Evolutionary conservation across 2,113 vertebrate species (phyloP), one percentile per base, ranked within the genome.

Genomic region (Apteryx mantelli): DNA sequence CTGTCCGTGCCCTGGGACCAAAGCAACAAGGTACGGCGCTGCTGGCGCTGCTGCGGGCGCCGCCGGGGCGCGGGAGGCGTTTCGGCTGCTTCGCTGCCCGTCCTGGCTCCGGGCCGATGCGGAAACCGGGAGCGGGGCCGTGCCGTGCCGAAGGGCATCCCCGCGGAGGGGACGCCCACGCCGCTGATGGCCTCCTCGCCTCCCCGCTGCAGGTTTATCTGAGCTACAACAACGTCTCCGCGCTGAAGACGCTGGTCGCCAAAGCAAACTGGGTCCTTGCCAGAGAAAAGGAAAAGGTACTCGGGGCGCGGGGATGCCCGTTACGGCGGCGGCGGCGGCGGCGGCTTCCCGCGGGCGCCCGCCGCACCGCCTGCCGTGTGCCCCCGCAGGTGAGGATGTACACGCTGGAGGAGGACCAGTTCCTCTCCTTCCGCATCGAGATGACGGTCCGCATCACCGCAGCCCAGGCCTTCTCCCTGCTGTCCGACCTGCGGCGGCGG

Each of bases 161-260:
- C 52, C 53, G 13, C 28, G 55, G 55, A 56, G 55, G 26, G 14
- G 55, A 16, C 14, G 14, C 28, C 55, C 8, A 25, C 28, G 7
- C 56, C 17, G 30, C 56, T 32, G 58, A 94, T 3, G 0, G 3
- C 34, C 64, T 74, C 42, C 53, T 58, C 22, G 5, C 73, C 64
- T 74, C 28, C 40, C 82, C n/a, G n/a, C 40, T 84, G 25, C 97
- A 99, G 99, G 99, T 99, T 83, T 99, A 99, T 95, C 98, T 99
- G 96, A 99, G 99, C 98, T 99, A 99, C 98, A 99, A 99, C 98
- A 99, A 99, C 1, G 99, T 99, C 60, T 99, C 99, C 9, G 99
- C 99, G 1, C 98, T 99, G 96, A 99, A 99, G 98, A 98, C 98
- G 46, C 98, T 99, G 3, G 98, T 99, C 70, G 98, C 99, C 95